Evolutionary conservation across 1,140 invertebrate genomes (phyloP).

Genomic region (Plectus sambesii): DNA sequence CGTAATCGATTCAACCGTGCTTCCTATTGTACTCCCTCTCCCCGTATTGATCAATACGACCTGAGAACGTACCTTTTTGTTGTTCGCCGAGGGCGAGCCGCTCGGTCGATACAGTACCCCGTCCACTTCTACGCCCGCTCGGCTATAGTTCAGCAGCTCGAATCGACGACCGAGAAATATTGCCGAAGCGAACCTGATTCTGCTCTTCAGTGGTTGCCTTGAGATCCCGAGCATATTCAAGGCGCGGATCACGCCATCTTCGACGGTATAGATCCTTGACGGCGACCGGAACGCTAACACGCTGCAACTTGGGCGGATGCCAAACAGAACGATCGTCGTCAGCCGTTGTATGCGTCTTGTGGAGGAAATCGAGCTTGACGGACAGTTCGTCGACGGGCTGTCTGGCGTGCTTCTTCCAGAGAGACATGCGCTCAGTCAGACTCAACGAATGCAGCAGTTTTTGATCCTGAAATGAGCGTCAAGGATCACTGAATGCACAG

Average conservation of each 20-base stretch:
- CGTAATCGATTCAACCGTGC: no score
- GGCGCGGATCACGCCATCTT: constrained; percentile 3
- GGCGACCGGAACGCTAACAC: constrained; percentile 7
- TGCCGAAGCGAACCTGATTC: no score
- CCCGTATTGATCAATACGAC: no score
- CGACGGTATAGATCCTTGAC: constrained; percentile 19
- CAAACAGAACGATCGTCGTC: neutral
- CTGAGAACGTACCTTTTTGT: no score
- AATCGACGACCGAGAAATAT: constrained; percentile 13
- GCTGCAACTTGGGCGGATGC: constrained; percentile 1
- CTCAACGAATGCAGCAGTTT: constrained; percentile 16
- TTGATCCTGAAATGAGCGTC: neutral
- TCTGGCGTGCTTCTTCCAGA: constrained; percentile 24
- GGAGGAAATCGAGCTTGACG: neutral
- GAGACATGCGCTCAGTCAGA: constrained; percentile 17
- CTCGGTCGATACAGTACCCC: neutral
- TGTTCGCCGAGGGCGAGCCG: no score
- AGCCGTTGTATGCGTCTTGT: neutral
- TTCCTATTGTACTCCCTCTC: no score
- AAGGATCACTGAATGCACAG: no score
- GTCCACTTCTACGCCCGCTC: constrained; percentile 4
- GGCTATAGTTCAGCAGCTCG: constrained; percentile 10
- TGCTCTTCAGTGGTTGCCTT: no score
- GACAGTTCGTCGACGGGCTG: constrained; percentile 11
- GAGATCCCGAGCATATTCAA: no score